Evolutionary conservation across 2,113 vertebrate species (phyloP), one percentile per base, ranked within the genome.

Genomic region (Plotosus lineatus): DNA sequence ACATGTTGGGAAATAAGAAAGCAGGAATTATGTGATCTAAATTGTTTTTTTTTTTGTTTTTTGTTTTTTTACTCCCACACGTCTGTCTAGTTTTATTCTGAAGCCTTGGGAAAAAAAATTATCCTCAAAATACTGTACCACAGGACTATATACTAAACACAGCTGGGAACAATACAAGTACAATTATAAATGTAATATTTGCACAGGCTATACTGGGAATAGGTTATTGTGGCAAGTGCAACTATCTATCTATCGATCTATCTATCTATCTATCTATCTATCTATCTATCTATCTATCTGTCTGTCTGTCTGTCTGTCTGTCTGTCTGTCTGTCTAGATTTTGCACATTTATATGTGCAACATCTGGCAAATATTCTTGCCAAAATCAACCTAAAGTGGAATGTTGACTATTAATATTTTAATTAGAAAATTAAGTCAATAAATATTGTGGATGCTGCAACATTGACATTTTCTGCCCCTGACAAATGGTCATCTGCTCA

Each of bases 361-460:
- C 6, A 44, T 12, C n/a, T 44, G 10, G 0, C 68, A 71, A 42
- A 17, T 15, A 72, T 8, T 3, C 0, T 33, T 73, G 19, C 51
- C 28, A 6, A 51, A 50, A 19, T 2, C 0, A 1, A 31, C 42
- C 19, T 28, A 71, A 6, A 48, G 14, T 14, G 75, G 74, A 23
- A 44, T 60, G 40, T 76, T 68, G 1, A 42, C 40, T 26, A n/a
- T 33, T 77, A 15, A 48, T 23, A 38, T 2, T 53, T 51, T 14
- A 60, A 50, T 77, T 65, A 26, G 21, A 78, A 78, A 15, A 17
- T 38, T 21, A 50, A 72, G 26, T 50, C n/a, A 77, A 50, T n/a
- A 77, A 50, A 21, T 36, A 31, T 26, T 77, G 33, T 26, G 12
- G 23, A 26, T 38, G 19, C 60, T 78, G 76, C 60, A 65, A 33